Evolutionary conservation across 2,797 vertebrate species (phyloP), one percentile per base, ranked within the genome.

Genomic region (Oryzias sinensis): DNA sequence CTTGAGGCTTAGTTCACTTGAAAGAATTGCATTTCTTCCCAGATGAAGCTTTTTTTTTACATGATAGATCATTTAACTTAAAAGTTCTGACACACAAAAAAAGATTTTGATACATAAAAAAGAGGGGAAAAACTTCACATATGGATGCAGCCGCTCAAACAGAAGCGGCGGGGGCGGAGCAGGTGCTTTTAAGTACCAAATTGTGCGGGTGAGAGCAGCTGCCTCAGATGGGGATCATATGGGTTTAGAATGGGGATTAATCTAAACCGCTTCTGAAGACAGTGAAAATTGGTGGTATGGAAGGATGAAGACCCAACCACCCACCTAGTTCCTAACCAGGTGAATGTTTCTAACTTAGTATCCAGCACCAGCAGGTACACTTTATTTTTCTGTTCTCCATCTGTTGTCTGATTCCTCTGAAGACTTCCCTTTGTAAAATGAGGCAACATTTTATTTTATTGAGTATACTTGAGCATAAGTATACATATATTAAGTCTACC

Each of bases 171-270:
- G 43, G 60, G 48, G 5, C 59, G 70, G 76, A 83, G 74, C 85
- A 88, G 88, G 80, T 88, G 86, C 74, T 70, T 79, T 64, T 63
- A 69, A 73, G 54, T 56, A 63, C 51, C 58, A 62, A 52, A 51
- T 51, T 81, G 78, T 70, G 52, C 74, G 61, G 48, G 37, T 56
- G 73, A 72, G 70, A 70, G 71, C 51, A 62, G 51, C 59, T 47
- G 79, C 68, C 65, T 85, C 85, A 75, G 67, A 77, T 77, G 76
- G 80, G 68, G 64, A 79, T 87, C 89, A 86, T 84, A 85, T 89
- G 85, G 56, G 69, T 83, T 82, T 76, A 73, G 82, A 83, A 72
- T 78, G 74, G 71, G 79, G 85, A 88, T 90, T 87, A 71, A 90
- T 89, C 88, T 83, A 73, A 74, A 62, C 63, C 50, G 48, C 54